A percentile compares a stretch with the other conserved stretches of the same genome.
Evolutionary conservation across 1,140 invertebrate genomes (phyloP).

Genomic region (Aphelenchoides avenae): DNA sequence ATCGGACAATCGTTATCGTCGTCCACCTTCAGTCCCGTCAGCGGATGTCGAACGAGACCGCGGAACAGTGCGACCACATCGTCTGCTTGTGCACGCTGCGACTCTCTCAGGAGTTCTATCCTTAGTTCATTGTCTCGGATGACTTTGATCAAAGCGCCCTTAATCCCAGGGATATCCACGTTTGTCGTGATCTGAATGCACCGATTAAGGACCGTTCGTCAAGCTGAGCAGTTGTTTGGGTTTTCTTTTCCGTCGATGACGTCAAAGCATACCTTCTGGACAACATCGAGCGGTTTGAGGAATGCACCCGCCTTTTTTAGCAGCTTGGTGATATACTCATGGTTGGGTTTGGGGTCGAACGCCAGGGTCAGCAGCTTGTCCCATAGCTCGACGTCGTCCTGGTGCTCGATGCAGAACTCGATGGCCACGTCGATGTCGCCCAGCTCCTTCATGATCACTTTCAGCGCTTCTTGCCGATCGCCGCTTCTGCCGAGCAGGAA

Average conservation of each 20-base stretch:
- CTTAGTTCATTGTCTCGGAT: constrained; percentile 90
- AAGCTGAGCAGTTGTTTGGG: constrained; percentile 64
- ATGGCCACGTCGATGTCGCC: constrained; percentile 87
- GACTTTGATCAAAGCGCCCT: constrained; percentile 86
- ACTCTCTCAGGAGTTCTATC: constrained; percentile 60
- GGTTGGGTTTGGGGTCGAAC: constrained; percentile 92
- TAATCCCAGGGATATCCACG: constrained; percentile 79
- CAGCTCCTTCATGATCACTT: constrained; percentile 79
- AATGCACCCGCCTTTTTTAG: constrained; percentile 77
- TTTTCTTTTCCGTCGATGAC: constrained; percentile 74
- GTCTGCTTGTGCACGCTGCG: constrained; percentile 12
- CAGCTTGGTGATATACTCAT: constrained; percentile 75
- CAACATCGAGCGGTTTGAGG: constrained; percentile 68
- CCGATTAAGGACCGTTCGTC: constrained; percentile 1
- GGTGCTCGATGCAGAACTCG: constrained; percentile 92
- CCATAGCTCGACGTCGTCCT: constrained; percentile 78
- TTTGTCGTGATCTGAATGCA: constrained; percentile 72
- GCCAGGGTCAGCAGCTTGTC: constrained; percentile 82
- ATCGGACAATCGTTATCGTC: neutral
- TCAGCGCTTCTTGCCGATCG: constrained; percentile 80
- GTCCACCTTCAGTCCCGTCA: neutral
- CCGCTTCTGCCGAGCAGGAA: constrained; percentile 87
- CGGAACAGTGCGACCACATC: constrained; percentile 30
- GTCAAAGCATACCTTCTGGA: constrained; percentile 73
- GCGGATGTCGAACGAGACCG: neutral